Base-by-base conservation (phyloP, 2,797 vertebrate genomes). In the Acanthurus leucopareius region DNA sequence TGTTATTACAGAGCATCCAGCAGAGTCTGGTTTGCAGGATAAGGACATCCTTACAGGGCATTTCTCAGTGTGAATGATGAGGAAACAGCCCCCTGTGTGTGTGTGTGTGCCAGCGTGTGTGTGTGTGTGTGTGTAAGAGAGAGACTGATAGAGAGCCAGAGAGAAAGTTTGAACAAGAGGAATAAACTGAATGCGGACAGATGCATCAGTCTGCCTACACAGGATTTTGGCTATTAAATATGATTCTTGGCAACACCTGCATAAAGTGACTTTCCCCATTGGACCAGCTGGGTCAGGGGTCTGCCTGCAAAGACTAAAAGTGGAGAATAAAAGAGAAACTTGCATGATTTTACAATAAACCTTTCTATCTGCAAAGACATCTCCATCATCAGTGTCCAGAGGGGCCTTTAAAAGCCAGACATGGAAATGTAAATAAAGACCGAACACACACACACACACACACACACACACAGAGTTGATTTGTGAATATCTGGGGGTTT, bases 1-100 rank as follows among this genome's bases (percentile, higher is more conserved):
- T 89, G 82, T 91, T 91, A 92, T 91, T 92, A 89, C 79, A 76
- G 83, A 88, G 88, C 81, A 88, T 87, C 91, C 90, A 89, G 88
- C 89, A 82, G 84, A 88, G 90, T 90, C 91, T 93, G 91, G 90
- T 88, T 84, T 90, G 84, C 85, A 88, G 89, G 93, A 92, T 92
- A 92, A 94, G 92, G 90, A 92, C 86, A 69, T 91, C 84, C 88
- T 90, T 89, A 91, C 86, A 88, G 86, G 83, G 86, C 90, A 91
- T 83, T 90, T 87, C 88, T 91, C 87, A 80, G 88, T 88, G 87
- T 90, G 91, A 93, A 88, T 77, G 86, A 93, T 86, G 90, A 93
- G 85, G 83, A 92, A 87, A 86, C 80, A 86, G 77, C 84, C 76
- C 69, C 69, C 63, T 80, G 68, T 83, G 75, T 80, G 69, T 71